phyloP scores from a whole-genome alignment of 2,888 invertebrate species.

The Acronicta aceris region DNA sequence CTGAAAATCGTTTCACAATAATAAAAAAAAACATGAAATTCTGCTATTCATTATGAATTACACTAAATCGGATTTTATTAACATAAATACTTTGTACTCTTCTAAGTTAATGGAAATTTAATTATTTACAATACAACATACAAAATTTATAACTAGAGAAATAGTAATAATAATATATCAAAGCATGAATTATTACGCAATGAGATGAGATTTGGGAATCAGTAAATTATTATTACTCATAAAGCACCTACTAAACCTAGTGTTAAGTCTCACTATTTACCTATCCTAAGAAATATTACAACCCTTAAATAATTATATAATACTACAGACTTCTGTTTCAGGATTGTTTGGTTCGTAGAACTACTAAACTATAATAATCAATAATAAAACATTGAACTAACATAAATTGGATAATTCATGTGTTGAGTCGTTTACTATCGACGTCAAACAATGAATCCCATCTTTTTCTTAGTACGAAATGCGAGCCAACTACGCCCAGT shows the following conservation, averaged over 20 bases:
- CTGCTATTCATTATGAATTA: slow-evolving; percentile 64
- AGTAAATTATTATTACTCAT: slow-evolving; percentile 67
- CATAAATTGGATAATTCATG: slow-evolving; percentile 48
- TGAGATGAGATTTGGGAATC: slow-evolving; percentile 65
- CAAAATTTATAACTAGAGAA: slow-evolving; percentile 67
- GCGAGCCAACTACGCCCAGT: slow-evolving; percentile 30
- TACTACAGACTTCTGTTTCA: slow-evolving; percentile 73
- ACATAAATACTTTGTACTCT: slow-evolving; percentile 87
- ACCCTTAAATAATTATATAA: slow-evolving; percentile 71
- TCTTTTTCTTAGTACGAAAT: slow-evolving; percentile 30
- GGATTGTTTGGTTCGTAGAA: slow-evolving; percentile 64
- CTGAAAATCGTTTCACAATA: slow-evolving; percentile 13
- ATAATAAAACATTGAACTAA: slow-evolving; percentile 44
- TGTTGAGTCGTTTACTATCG: slow-evolving; percentile 40
- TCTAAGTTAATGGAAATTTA: slow-evolving; percentile 83
- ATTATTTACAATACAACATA: slow-evolving; percentile 81
- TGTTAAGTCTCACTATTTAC: slow-evolving; percentile 80
- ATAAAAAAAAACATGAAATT: slow-evolving; percentile 33
- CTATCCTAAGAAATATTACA: slow-evolving; percentile 76
- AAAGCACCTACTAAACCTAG: slow-evolving; percentile 76
- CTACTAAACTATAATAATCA: slow-evolving; percentile 53
- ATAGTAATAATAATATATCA: slow-evolving; percentile 55
- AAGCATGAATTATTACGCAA: slow-evolving; percentile 65
- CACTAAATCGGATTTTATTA: slow-evolving; percentile 70
- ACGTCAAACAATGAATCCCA: slow-evolving; percentile 25